Conservation (phyloP, 2,113 vertebrate species). For the Acanthisitta chloris region DNA sequence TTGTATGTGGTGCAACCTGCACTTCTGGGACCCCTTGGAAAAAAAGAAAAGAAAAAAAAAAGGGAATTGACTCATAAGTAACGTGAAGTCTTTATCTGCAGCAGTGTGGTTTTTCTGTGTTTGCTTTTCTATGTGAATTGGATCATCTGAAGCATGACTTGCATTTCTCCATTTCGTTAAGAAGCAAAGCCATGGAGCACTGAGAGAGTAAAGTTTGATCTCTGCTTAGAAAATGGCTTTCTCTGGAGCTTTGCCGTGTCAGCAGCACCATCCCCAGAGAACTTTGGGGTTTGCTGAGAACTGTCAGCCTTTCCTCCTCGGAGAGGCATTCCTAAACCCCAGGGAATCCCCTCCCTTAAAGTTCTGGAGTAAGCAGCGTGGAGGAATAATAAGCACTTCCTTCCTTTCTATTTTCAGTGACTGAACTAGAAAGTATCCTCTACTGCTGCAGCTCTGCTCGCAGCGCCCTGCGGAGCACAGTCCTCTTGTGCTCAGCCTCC, state of each 20-base stretch:
- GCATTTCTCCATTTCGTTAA: not conserved
- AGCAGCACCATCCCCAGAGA: not conserved
- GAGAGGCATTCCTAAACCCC: conserved; percentile 52
- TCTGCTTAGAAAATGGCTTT: conserved; percentile 29
- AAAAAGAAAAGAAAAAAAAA: not conserved
- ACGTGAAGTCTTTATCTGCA: not conserved
- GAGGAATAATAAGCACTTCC: conserved; percentile 48
- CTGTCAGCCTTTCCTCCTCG: not conserved
- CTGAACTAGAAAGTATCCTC: not conserved
- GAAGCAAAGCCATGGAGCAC: not conserved
- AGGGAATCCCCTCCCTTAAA: conserved; percentile 43
- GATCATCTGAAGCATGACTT: not conserved
- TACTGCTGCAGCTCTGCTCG: not conserved
- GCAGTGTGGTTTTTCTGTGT: not conserved
- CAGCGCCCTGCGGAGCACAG: not conserved
- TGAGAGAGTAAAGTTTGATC: not conserved
- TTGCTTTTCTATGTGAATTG: not conserved
- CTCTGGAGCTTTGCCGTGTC: not conserved
- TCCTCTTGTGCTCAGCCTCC: not conserved
- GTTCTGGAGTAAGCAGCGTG: not conserved
- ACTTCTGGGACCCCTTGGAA: not conserved
- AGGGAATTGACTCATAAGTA: not conserved
- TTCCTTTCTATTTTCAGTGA: conserved; percentile 51
- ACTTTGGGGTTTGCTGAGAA: not conserved
- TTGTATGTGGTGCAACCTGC: not conserved